Evolutionary conservation across 1,140 invertebrate species (phyloP).

Genomic region (Saccostrea echinata): DNA sequence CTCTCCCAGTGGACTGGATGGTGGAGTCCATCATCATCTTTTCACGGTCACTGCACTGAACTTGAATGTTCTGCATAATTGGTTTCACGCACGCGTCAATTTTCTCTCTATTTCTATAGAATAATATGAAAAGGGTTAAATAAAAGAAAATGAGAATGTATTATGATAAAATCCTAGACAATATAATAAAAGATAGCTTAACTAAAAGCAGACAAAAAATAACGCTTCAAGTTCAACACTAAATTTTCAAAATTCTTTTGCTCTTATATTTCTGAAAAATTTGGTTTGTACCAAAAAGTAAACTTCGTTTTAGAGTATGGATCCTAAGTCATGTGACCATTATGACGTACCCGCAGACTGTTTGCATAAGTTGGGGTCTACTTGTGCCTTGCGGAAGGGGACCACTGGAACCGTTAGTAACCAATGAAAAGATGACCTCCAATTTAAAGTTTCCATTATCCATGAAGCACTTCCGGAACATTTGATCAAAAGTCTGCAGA

Average conservation of each 20-base stretch:
- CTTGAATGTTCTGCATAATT: conserved; percentile 30
- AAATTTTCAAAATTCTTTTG: not conserved
- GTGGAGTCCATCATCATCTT: conserved; percentile 57
- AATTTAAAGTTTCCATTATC: conserved; percentile 54
- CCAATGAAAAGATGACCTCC: conserved; percentile 54
- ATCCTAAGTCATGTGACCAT: not conserved
- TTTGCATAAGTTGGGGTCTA: conserved; percentile 24
- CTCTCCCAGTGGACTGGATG: conserved; percentile 50
- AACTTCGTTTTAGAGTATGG: too few relatives aligned
- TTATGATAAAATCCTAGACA: not conserved
- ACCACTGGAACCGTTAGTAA: conserved; percentile 58
- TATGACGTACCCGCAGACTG: conserved; percentile 48
- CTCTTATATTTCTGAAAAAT: not conserved
- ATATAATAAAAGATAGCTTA: not conserved
- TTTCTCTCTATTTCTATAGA: conserved; percentile 37
- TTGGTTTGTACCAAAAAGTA: not conserved
- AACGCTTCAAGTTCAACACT: not conserved
- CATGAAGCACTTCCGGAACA: conserved; percentile 56
- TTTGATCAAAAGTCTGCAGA: conserved; percentile 52
- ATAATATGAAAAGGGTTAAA: not conserved
- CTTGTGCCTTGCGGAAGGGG: conserved; percentile 49
- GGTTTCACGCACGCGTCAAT: conserved; percentile 52
- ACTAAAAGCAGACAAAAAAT: not conserved
- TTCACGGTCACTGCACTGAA: conserved; percentile 50
- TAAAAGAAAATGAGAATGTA: not conserved